Evolutionary conservation across 2,113 vertebrate genomes (phyloP).

Genomic region (Psilopsiagon aymara): DNA sequence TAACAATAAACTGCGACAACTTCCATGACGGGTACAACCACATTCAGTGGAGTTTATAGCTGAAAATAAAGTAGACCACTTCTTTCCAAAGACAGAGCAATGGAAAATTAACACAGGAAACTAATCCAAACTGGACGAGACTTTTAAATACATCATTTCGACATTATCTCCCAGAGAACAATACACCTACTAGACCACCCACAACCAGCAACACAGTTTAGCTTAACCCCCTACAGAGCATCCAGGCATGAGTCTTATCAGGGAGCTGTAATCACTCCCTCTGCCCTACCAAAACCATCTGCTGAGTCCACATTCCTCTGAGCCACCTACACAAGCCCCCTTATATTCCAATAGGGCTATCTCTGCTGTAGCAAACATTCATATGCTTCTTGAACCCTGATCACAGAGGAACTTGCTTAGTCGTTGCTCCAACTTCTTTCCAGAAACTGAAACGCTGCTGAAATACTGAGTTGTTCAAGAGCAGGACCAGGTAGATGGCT

Average conservation of each 20-base stretch:
- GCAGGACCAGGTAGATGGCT: neutral
- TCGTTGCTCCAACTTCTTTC: neutral
- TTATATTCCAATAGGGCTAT: neutral
- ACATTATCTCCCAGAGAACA: neutral
- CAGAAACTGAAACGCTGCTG: neutral
- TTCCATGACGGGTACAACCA: neutral
- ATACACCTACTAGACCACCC: neutral
- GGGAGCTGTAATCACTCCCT: neutral
- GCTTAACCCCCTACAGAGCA: neutral
- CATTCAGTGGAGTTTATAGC: neutral
- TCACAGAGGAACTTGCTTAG: neutral
- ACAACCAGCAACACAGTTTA: neutral
- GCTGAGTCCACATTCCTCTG: neutral
- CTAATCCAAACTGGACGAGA: neutral
- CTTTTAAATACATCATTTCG: neutral
- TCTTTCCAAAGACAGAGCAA: neutral
- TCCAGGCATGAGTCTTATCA: neutral
- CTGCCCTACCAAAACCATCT: neutral
- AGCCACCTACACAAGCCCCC: neutral
- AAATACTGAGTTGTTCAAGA: neutral
- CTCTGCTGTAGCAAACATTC: neutral
- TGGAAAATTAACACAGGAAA: neutral
- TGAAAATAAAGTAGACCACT: neutral
- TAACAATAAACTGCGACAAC: neutral
- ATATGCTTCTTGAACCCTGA: neutral